Evolutionary conservation across 2,797 vertebrate genomes (phyloP), one percentile per base, ranked within the genome.

Genomic region (Poecile montanus): DNA sequence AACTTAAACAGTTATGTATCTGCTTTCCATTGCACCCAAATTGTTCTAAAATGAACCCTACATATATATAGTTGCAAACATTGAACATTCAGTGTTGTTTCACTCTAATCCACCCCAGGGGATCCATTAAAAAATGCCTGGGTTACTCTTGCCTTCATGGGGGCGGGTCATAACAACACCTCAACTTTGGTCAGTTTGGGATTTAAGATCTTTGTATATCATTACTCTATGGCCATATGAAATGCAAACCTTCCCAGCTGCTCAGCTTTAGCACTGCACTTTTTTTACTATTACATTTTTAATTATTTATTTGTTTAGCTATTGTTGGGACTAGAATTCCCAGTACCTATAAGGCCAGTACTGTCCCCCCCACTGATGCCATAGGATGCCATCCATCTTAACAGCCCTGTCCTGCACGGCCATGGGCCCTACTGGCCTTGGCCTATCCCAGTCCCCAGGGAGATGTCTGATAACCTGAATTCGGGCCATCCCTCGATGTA

Each of bases 161-260:
- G 20, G 6, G 5, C 0, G 0, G 22, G 16, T 51, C 0, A 0
- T 29, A 67, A 38, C 51, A 30, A 5, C 38, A 18, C 5, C 4
- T 44, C n/a, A 60, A 0, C 23, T 71, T 85, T 40, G 10, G 10
- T 71, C 10, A 25, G 2, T 72, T 72, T 65, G 32, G 6, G 61
- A n/a, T 21, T 66, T 54, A 51, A 78, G 7, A 23, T 7, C 16
- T 68, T 76, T 50, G 13, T 8, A 5, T 7, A 18, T 38, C 27
- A 5, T 34, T 71, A 36, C 6, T 63, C 5, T 36, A 29, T 1
- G 2, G 25, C n/a, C 4, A 8, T 10, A 67, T 13, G 47, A 60
- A 71, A 66, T 51, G 1, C 3, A 63, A 44, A 25, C 6, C 10
- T 70, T 61, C 12, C 15, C 32, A 77, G 19, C 5, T 84, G 18